phyloP scores from a whole-genome alignment of 2,113 vertebrate species.

The Ageneiosus marmoratus region DNA sequence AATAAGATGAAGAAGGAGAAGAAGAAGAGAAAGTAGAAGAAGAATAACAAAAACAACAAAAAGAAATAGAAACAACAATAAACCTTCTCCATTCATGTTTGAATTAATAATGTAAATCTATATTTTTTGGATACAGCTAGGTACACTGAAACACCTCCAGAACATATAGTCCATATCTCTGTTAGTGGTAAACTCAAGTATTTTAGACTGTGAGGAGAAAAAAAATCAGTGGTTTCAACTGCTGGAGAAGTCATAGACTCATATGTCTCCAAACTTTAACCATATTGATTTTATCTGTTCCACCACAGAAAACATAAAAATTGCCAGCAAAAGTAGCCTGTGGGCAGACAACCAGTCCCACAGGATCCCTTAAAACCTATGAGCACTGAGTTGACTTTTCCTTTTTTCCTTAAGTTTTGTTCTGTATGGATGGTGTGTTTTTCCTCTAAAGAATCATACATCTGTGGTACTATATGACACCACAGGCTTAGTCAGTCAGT shows the following conservation, averaged over 20 bases:
- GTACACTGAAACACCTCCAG: neutral
- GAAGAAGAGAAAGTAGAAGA: too few species aligned
- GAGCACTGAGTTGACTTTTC: constrained; percentile 23
- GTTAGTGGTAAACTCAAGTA: neutral
- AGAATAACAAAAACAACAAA: neutral
- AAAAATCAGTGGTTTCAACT: neutral
- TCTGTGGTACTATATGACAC: neutral
- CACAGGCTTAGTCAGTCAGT: constrained; percentile 24
- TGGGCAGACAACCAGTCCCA: constrained; percentile 22
- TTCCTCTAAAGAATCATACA: neutral
- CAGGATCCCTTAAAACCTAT: constrained; percentile 22
- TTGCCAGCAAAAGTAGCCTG: constrained; percentile 11
- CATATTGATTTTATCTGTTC: constrained; percentile 52
- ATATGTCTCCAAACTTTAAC: constrained; percentile 33
- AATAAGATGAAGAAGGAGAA: too few species aligned
- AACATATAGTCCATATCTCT: neutral
- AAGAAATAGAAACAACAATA: neutral
- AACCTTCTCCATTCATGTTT: neutral
- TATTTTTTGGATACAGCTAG: too few species aligned
- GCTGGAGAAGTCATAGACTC: constrained; percentile 7
- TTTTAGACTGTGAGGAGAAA: neutral
- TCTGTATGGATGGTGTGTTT: neutral
- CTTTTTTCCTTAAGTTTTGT: neutral
- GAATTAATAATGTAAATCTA: neutral
- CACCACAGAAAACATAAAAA: constrained; percentile 41